Percentiles rank a stretch among this genome's conserved stretches.
These are phyloP conservation scores for Silvanus unidentatus DNA, from an alignment of 2,888 invertebrate genomes.

Conservation along the genomic window DNA sequence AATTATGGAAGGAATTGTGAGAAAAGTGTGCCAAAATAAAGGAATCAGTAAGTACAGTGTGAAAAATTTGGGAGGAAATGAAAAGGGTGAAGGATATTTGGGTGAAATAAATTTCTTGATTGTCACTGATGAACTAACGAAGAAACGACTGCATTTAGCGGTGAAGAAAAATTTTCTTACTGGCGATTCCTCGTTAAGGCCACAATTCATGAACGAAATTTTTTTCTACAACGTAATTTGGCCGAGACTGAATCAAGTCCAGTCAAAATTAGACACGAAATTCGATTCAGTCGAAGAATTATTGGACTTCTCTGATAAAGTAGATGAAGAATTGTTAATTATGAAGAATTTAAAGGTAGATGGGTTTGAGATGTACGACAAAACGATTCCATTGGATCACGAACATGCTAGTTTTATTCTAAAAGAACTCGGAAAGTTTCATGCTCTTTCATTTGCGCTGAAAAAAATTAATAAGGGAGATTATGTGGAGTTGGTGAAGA, in stretches of 20 bases:
- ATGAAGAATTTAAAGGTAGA: conserved; percentile 9
- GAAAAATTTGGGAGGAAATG: conserved; percentile 1
- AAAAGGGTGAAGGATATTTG: conserved; percentile 17
- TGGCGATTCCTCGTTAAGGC: conserved; percentile 4
- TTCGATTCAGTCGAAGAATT: conserved; percentile 8
- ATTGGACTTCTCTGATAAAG: neutral
- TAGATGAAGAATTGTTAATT: conserved; percentile 3
- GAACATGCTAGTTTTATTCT: conserved; percentile 9
- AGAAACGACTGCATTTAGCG: conserved; percentile 9
- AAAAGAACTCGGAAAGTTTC: conserved; percentile 8
- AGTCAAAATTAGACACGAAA: neutral
- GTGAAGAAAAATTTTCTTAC: conserved; percentile 14
- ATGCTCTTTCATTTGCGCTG: conserved; percentile 11
- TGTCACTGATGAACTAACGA: conserved; percentile 4
- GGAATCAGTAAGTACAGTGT: neutral
- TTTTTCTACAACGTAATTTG: conserved; percentile 8
- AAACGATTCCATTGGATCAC: conserved; percentile 1
- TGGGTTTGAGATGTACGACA: conserved; percentile 6
- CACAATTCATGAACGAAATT: conserved; percentile 8
- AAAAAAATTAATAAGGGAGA: conserved; percentile 3
- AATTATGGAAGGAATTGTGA: neutral
- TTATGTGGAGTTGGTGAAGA: conserved; percentile 3
- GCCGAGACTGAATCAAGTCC: conserved; percentile 6
- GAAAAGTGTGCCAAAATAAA: neutral
- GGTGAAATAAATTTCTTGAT: conserved; percentile 11